Evolutionary conservation across 2,113 vertebrate genomes (phyloP), one percentile per base, ranked within the genome.

Genomic region (Protobothrops flavoviridis): DNA sequence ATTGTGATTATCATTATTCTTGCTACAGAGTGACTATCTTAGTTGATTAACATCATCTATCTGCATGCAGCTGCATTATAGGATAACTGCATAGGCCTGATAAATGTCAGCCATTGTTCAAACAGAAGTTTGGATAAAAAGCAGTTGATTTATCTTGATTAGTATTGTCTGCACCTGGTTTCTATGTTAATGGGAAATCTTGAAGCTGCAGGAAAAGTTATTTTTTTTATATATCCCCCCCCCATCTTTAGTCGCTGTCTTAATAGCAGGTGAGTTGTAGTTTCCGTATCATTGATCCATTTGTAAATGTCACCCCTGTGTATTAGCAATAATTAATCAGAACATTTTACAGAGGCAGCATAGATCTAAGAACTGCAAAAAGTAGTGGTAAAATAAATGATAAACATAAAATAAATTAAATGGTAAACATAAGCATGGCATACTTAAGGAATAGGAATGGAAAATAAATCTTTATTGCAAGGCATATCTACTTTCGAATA

Each of bases 341-440:
- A 94, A 86, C 39, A 86, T 26, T 48, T 92, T 61, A 87, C 59
- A 64, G 10, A 93, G 86, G 1, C 8, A 39, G 6, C 29, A 23
- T 43, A 21, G 4, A 50, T 91, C 23, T 91, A 43, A 69, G 91
- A 94, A 11, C 45, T 93, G 26, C 59, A 95, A 88, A 21, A 92
- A 33, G 0, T 87, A 93, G 43, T 15, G 9, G 11, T 74, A 43
- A 57, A 26, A 33, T 12, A 43, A 11, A 39, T 24, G 33, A 89
- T 33, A 88, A 55, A 13, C 12, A 53, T 20, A 53, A 55, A 89
- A 57, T 2, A 10, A 8, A 12, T 4, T n/a, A 81, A 87, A 10
- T 85, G 33, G 7, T 21, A 94, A 64, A 13, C 23, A 92, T 86
- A 50, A 26, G 24, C 45, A 87, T 86, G 85, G 8, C 21, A 11